Evolutionary conservation across 2,113 vertebrate species (phyloP).

Genomic region (Corydoras maculifer): DNA sequence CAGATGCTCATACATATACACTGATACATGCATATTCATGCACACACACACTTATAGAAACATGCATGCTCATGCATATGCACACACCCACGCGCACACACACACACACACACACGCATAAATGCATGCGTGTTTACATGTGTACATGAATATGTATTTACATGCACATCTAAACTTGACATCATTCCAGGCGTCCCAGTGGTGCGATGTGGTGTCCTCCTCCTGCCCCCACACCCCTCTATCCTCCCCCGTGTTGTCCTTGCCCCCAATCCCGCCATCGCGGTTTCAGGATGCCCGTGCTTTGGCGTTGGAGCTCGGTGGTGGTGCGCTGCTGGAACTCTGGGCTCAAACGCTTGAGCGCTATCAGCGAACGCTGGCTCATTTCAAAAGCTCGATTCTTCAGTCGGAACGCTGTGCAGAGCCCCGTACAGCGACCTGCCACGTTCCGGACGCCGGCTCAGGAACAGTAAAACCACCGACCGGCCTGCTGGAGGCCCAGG

Average conservation of each 20-base stretch:
- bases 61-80: background rate
- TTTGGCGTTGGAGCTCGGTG: constrained; percentile 73
- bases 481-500: constrained; percentile 49
- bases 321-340: constrained; percentile 65
- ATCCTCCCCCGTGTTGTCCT: constrained; percentile 59
- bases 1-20: no score
- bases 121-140: background rate
- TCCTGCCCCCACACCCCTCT: constrained; percentile 44
- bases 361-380: constrained; percentile 67
- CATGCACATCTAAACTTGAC: background rate
- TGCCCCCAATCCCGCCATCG: constrained; percentile 67
- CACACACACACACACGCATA: background rate
- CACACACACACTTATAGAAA: no score
- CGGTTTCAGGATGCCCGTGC: constrained; percentile 78
- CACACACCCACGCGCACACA: background rate
- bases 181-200: constrained; percentile 68
- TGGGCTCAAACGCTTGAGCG: constrained; percentile 71
- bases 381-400: constrained; percentile 66
- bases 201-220: constrained; percentile 70
- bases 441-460: constrained; percentile 11
- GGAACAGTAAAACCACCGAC: no score
- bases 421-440: background rate
- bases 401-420: constrained; percentile 51
- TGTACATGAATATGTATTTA: no score
- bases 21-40: no score